These are phyloP conservation scores for Galagoides demidoff DNA, from an alignment of 2,797 vertebrate genomes.

Conservation along the genomic window DNA sequence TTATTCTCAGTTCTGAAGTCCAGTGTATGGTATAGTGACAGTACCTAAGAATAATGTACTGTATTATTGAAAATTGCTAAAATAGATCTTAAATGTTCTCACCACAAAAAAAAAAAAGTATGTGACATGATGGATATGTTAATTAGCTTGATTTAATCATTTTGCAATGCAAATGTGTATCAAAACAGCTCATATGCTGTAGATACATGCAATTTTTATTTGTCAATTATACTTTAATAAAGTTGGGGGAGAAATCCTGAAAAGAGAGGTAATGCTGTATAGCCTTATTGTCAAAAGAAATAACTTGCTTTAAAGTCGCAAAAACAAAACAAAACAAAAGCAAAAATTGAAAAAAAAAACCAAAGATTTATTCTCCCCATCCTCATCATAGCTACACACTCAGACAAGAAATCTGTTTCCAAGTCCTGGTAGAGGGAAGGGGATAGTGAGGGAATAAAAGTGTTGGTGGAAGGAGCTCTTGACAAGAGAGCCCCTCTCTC, in stretches of 20 bases:
- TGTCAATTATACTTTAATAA: not conserved
- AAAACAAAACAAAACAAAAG: not conserved
- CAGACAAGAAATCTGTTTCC: not conserved
- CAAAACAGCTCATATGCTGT: not conserved
- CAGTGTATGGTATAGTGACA: not conserved
- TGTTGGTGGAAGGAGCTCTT: not conserved
- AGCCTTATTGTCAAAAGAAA: slow-evolving; percentile 11
- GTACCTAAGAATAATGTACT: not conserved
- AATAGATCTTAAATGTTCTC: slow-evolving; percentile 5
- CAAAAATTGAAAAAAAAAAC: not conserved
- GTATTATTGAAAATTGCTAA: not conserved
- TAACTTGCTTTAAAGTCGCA: not conserved
- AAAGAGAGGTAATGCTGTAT: not conserved
- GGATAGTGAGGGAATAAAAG: not conserved
- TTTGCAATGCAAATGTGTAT: not conserved
- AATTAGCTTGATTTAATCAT: slow-evolving; percentile 38
- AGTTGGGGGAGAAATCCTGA: not conserved
- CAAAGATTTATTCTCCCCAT: not conserved
- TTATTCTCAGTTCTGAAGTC: not conserved
- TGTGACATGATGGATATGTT: not conserved
- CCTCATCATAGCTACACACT: not conserved
- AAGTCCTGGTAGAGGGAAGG: not conserved
- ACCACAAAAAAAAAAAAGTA: slow-evolving; percentile 1
- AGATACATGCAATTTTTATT: not conserved
- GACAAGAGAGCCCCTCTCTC: not conserved